Evolutionary conservation across 2,797 vertebrate species (phyloP), one percentile per base, ranked within the genome.

Genomic region (Graptemys geographica): DNA sequence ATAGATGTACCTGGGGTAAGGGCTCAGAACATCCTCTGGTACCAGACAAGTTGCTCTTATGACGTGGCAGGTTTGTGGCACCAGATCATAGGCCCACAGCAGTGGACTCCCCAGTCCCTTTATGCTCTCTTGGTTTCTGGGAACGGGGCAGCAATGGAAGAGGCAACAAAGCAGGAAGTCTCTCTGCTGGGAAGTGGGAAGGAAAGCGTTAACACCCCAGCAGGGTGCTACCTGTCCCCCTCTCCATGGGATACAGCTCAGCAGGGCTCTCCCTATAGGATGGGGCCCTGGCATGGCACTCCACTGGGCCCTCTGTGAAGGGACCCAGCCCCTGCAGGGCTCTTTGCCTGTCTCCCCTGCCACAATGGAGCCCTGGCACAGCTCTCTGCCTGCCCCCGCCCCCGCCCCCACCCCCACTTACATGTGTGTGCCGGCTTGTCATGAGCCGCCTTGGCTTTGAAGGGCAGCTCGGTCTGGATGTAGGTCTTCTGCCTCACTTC

Each of bases 381-480:
- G 65, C 15, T 65, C n/a, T 28, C 13, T 79, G 31, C 78, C 23
- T 18, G 6, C 41, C 56, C 27, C 13, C 51, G 6, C 41, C 56
- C 27, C 13, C 51, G 4, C 23, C 62, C 37, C 3, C 6, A 96
- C 23, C 62, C 37, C 3, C 8, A 96, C 99, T 98, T 97, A 99
- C 99, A 99, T 96, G 98, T 95, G 81, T 95, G 95, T 15, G 96
- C 97, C 2, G 98, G 98, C 96, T 99, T 99, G 95, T 99, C 99
- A 2, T 99, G 98, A 59, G 99, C 98, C 8, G 98, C 91, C 98
- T 99, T 99, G 95, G 98, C 97, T 97, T 99, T 99, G 98, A 98
- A 99, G 94, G 99, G 98, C 97, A 99, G 98, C 96, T 99, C 99
- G 4, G 98, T 98, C 81, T 99, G 98, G 82, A 99, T 97, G 51